Base-by-base conservation (phyloP, 2,888 invertebrate species). In the Eupithecia dodoneata region DNA sequence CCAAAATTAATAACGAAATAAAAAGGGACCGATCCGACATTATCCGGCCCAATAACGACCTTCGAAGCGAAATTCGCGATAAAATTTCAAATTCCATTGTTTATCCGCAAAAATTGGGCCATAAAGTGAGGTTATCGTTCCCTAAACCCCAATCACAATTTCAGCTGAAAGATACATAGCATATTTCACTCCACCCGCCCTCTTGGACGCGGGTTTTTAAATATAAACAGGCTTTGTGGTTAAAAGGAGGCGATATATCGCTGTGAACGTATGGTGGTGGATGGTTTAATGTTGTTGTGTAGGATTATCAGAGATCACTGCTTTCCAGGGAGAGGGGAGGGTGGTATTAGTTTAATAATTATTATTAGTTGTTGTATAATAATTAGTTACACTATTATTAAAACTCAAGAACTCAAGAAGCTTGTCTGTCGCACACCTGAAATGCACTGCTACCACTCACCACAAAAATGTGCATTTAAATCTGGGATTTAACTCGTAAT, bases 91-190 rank as follows among this genome's bases (percentile, higher is more conserved):
- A 92, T 92, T 90, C 88, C 88, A 88, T 91, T 93, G 92, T 93
- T 93, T 93, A 91, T 91, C 88, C 88, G 84, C 88, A 92, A 93
- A 93, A 93, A 94, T 93, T 92, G 91, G 92, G 88, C 89, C 90
- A 91, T 94, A 93, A 94, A 93, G 87, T 85, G 88, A 89, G 90
- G 92, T 93, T 93, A 94, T 93, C 85, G 91, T 86, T 91, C 93
- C 92, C 93, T 87, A 87, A 91, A 87, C 92, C 91, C 93, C 91
- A 93, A 93, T 93, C 94, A 93, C 90, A 92, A 92, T 91, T 92
- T 91, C 85, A 85, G 85, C 87, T 85, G 86, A 89, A 88, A 90
- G 91, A 92, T 91, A 90, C 91, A 89, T 88, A 89, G 88, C 89
- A 91, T 92, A 92, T 91, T 91, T 91, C 88, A 90, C 87, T 86